Evolutionary conservation across 2,888 invertebrate genomes (phyloP), one percentile per base, ranked within the genome.

Genomic region (Molorchus minor): DNA sequence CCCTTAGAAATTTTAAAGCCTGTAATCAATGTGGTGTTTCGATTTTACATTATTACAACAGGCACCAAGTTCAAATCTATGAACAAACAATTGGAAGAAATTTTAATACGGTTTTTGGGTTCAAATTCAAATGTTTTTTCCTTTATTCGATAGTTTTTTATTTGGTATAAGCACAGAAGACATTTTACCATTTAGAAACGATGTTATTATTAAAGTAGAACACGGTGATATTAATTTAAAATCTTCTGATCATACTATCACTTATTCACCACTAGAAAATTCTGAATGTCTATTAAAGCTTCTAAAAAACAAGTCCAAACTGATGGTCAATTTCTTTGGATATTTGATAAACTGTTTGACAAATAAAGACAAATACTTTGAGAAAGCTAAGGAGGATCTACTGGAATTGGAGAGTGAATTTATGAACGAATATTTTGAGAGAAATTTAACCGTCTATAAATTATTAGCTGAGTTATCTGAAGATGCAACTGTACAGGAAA

Each of bases 391-490:
- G 49, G 77, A 81, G 53, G 74, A 78, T 25, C 69, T 83, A 35
- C 67, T 83, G n/a, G 61, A 58, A 21, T 44, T 74, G 36, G 83
- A 84, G 72, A 80, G 81, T 56, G 79, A 82, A 53, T 74, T 79
- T 8, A 66, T 75, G 45, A 73, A 69, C 52, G 71, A 72, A 53
- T 65, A 57, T 40, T 66, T 77, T 5, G 77, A 79, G 70, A 76
- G 82, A 46, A 84, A 84, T 75, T 74, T 82, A 19, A 71, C 78
- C 2, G 80, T 84, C 57, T 81, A 85, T 30, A 83, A 84, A 56
- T 65, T 85, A 36, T 77, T 87, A 16, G 82, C 84, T 56, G 82
- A 83, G 68, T 78, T 87, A 72, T 79, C 84, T 1, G 80, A 81
- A 56, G 80, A 81, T 61, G 78, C 81, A 52, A 79, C 80, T 70